Evolutionary conservation across 1,140 invertebrate genomes (phyloP).

Genomic region (Plectrocnemia conspersa): DNA sequence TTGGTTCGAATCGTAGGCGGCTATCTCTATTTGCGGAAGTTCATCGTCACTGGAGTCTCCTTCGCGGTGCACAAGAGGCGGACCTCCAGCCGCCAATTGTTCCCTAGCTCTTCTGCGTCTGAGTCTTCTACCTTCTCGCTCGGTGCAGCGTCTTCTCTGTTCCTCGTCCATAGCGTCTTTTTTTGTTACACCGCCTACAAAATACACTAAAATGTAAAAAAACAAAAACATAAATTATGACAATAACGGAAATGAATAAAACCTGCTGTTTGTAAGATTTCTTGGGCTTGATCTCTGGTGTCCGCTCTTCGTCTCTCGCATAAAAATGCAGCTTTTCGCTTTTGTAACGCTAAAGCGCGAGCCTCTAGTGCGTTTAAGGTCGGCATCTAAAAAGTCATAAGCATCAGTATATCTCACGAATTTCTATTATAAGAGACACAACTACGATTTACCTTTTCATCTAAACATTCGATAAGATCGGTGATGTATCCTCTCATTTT

Average conservation of each 20-base stretch:
- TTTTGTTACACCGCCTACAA: slow-evolving; percentile 37
- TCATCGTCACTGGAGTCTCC: slow-evolving; percentile 98
- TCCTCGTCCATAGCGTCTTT: slow-evolving; percentile 63
- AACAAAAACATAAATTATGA: neutral
- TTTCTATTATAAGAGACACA: slow-evolving; percentile 8
- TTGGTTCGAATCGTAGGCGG: slow-evolving; percentile 56
- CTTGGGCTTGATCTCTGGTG: slow-evolving; percentile 88
- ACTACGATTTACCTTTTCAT: slow-evolving; percentile 68
- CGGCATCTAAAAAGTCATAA: slow-evolving; percentile 61
- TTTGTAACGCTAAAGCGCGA: slow-evolving; percentile 66
- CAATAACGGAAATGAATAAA: neutral
- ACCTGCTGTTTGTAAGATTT: slow-evolving; percentile 58
- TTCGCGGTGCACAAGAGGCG: slow-evolving; percentile 67
- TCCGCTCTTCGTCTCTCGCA: slow-evolving; percentile 80
- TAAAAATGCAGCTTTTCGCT: slow-evolving; percentile 67
- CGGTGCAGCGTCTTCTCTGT: slow-evolving; percentile 73
- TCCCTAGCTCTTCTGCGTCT: slow-evolving; percentile 37
- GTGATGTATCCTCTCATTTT: slow-evolving; percentile 92
- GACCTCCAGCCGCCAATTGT: slow-evolving; percentile 43
- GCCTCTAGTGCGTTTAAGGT: slow-evolving; percentile 73
- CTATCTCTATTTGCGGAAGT: slow-evolving; percentile 76
- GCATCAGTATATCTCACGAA: slow-evolving; percentile 25
- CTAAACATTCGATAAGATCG: slow-evolving; percentile 94
- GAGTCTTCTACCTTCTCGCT: slow-evolving; percentile 78
- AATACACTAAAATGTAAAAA: slow-evolving; percentile 4